Evolutionary conservation across 1,140 invertebrate genomes (phyloP), one percentile per base, ranked within the genome.

Genomic region (Calliopsis andreniformis): DNA sequence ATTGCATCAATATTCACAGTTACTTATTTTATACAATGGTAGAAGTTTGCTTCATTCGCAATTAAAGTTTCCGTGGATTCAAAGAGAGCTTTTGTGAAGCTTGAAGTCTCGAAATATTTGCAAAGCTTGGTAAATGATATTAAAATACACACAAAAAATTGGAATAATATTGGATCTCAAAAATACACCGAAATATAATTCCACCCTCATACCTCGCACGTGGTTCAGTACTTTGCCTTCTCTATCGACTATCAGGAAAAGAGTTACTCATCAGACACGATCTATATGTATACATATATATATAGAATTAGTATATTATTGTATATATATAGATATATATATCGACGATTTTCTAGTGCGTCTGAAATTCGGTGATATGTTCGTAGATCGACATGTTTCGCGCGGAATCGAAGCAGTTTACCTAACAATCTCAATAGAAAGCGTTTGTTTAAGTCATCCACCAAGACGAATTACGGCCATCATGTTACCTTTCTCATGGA

Each of bases 351-450:
- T 23, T 59, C 43, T 53, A 69, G 59, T 45, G 35, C 59, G 73
- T 69, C 64, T 23, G 30, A 68, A 76, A 77, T 77, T 71, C 56
- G 75, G 68, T 78, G 69, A 72, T 78, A 78, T 64, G 58, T 58
- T 78, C 42, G 16, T 64, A 25, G 56, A 61, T 76, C 70, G 58
- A 77, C 67, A 12, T 35, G 39, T n/a, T 18, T 30, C 5, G 45
- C 49, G 35, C 58, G 47, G 23, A 43, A 55, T 58, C n/a, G n/a
- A 63, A 77, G 49, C 56, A 47, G 51, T 51, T 20, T 56, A 35
- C 30, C 3, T 23, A 63, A 66, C 39, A 32, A 35, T 35, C 43
- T 6, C 42, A 12, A 14, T 10, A n/a, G 68, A 55, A 63, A 77
- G 49, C 58, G 56, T 71, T 55, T 45, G 28, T 12, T 18, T 4